Base-by-base conservation (phyloP, 2,888 invertebrate genomes). In the Acrobasis consociella region DNA sequence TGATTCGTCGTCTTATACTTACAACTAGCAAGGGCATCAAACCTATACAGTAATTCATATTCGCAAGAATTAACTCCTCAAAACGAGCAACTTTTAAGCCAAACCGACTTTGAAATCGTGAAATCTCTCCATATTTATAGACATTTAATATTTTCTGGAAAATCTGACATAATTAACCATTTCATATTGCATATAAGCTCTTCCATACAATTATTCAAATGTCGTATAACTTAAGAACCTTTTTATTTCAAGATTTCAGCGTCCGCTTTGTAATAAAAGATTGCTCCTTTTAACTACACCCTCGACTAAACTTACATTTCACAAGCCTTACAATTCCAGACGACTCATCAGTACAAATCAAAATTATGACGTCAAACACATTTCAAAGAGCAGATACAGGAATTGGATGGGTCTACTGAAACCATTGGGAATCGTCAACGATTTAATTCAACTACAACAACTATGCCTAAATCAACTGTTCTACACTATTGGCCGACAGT, bases 401-500 rank as follows among this genome's bases (percentile, higher is more conserved):
- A 69, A 68, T 63, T 62, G 68, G 73, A 72, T 65, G 70, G 76
- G 74, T 69, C 67, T 75, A 76, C 68, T 67, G 80, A 83, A 83
- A 80, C 78, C 74, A 75, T 70, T 66, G 67, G 68, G 62, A 70
- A 78, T 71, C 65, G 76, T 83, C 81, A 87, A 86, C 84, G 77
- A 80, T 85, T 87, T 88, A 84, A 87, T 85, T 75, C 63, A 69
- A 74, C 73, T 81, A 81, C 69, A 67, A 67, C 60, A 63, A 60
- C 65, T 65, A 75, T 68, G 63, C 67, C 90, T 96, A 97, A 74
- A 97, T 95, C 76, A 97, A 94, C 83, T 97, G 97, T 87, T 97
- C 97, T 65, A 95, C 95, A 82, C 97, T 97, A 73, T 94, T 97
- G 0, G 97, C 97, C 9, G 97, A 97, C 31, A 97, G 84, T 81